These are phyloP conservation scores for Nomada flava DNA, from an alignment of 2,888 invertebrate genomes.

Conservation along the genomic window DNA sequence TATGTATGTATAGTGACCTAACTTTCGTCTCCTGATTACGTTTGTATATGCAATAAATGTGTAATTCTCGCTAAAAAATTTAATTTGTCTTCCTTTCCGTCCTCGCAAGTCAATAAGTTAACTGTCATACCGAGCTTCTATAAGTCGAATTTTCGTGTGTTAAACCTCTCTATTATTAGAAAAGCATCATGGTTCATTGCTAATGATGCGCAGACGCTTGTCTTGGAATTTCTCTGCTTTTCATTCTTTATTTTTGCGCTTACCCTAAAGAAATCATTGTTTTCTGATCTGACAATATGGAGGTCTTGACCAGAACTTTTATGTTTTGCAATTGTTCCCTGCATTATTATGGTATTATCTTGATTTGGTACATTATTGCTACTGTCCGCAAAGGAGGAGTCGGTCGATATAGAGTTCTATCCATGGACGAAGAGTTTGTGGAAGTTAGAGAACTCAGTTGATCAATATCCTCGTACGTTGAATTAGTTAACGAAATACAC, in stretches of 20 bases:
- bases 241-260: constrained; percentile 58
- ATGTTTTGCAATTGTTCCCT: constrained; percentile 47
- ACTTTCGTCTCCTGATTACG: no score
- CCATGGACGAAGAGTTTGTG: constrained; percentile 76
- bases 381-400: constrained; percentile 71
- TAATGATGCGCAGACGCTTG: constrained; percentile 46
- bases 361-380: constrained; percentile 53
- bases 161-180: no score
- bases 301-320: constrained; percentile 51
- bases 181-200: no score
- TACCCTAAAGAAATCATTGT: constrained; percentile 40
- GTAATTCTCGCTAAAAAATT: no score
- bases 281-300: constrained; percentile 51
- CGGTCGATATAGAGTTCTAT: constrained; percentile 79
- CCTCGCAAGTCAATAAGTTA: no score
- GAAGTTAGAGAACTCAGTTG: constrained; percentile 79
- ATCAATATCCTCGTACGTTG: constrained; percentile 65
- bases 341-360: constrained; percentile 43
- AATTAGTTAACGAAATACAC: no score
- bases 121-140: no score
- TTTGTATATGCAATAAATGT: no score
- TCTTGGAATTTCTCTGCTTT: constrained; percentile 69
- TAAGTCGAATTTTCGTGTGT: no score
- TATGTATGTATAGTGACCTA: no score
- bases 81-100: no score